Evolutionary conservation across 2,888 invertebrate species (phyloP).

Genomic region (Apodemia duryi): DNA sequence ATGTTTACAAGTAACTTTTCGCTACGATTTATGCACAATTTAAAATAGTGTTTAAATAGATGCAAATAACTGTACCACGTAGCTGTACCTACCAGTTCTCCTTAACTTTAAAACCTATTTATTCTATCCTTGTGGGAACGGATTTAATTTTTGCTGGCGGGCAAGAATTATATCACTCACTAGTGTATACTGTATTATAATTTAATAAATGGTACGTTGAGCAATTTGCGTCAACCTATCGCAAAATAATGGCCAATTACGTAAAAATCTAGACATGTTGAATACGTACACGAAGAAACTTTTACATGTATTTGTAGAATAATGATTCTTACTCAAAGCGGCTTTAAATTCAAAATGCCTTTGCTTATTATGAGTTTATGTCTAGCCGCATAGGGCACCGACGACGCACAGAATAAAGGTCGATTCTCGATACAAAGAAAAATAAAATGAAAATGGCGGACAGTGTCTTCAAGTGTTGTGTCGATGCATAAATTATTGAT

Average conservation of each 20-base stretch:
- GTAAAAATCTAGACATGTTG: constrained; percentile 31
- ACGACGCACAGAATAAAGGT: background rate
- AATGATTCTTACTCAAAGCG: background rate
- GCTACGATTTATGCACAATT: background rate
- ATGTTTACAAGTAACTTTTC: no score
- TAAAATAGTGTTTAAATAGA: background rate
- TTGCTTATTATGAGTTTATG: background rate
- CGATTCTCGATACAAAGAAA: background rate
- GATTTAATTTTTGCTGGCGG: constrained; percentile 14
- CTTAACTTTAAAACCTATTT: background rate
- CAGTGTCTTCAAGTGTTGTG: constrained; percentile 9
- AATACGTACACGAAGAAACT: constrained; percentile 18
- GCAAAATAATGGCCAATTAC: constrained; percentile 35
- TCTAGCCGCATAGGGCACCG: background rate
- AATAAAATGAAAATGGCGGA: constrained; percentile 3
- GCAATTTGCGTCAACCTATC: constrained; percentile 35
- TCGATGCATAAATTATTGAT: constrained; percentile 14
- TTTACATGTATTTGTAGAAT: background rate
- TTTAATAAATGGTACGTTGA: constrained; percentile 29
- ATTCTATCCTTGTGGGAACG: constrained; percentile 9
- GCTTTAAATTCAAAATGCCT: background rate
- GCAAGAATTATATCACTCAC: constrained; percentile 18
- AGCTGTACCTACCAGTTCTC: background rate
- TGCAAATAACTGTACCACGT: background rate
- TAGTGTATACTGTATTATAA: constrained; percentile 22